These are phyloP conservation scores for Etheostoma nigrum DNA, from an alignment of 2,797 vertebrate genomes.

Conservation along the genomic window DNA sequence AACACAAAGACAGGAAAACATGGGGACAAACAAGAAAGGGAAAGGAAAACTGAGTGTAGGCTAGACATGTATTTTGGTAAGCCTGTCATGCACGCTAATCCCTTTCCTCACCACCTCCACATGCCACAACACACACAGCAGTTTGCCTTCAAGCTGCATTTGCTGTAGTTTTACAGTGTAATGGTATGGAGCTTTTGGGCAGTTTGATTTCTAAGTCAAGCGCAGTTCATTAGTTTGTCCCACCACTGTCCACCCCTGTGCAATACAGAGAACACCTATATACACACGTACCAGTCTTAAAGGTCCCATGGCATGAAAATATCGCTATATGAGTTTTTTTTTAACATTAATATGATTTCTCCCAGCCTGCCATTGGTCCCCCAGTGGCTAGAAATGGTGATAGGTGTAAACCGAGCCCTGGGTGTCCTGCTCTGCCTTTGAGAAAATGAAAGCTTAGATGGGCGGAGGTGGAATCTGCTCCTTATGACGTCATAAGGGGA, in stretches of 20 bases:
- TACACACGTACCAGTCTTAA: no score
- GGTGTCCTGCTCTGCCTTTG: no score
- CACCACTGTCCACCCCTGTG: constrained; percentile 1
- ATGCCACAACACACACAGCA: constrained; percentile 28
- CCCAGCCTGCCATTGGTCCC: no score
- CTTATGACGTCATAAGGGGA: no score
- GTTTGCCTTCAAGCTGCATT: constrained; percentile 8
- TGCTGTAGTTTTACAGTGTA: neutral
- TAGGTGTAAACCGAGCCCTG: no score
- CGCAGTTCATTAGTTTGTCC: constrained; percentile 23
- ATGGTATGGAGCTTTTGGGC: neutral
- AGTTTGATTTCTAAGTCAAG: constrained; percentile 15
- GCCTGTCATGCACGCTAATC: constrained; percentile 53
- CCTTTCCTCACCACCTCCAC: constrained; percentile 42
- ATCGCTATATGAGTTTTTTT: no score
- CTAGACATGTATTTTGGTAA: constrained; percentile 39
- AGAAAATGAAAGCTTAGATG: no score
- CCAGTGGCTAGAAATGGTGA: no score
- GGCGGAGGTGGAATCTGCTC: no score
- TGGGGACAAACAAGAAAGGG: constrained; percentile 30
- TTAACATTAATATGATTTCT: no score
- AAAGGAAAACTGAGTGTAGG: constrained; percentile 32
- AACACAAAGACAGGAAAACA: constrained; percentile 6
- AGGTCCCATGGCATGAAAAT: no score
- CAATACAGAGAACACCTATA: neutral